A percentile compares a stretch with the other conserved stretches of the same genome.
These are phyloP conservation scores for Chloropsis hardwickii DNA, from an alignment of 2,113 vertebrate species.

Conservation along the genomic window DNA sequence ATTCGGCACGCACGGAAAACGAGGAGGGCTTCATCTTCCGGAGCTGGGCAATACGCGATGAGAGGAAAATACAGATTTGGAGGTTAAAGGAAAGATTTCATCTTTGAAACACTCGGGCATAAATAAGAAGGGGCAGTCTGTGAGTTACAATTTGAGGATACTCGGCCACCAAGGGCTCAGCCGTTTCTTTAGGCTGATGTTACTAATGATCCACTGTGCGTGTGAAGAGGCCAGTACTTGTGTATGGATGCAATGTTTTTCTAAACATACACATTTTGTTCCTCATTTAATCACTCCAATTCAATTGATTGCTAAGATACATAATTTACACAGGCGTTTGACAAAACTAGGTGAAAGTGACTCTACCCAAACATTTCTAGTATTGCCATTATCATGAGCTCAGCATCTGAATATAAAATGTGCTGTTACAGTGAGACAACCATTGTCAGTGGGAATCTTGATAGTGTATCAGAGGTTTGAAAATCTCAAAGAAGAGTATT, in stretches of 20 bases:
- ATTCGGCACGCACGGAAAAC: fast-evolving
- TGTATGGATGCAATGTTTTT: not conserved
- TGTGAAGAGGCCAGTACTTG: too few relatives aligned
- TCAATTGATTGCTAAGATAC: not conserved
- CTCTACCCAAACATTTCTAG: not conserved
- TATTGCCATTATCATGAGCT: not conserved
- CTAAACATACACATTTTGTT: not conserved
- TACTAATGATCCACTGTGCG: fast-evolving
- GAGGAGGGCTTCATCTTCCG: not conserved
- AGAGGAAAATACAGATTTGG: not conserved
- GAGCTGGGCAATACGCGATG: fast-evolving
- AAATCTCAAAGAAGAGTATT: not conserved
- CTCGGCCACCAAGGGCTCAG: not conserved
- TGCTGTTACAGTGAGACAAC: not conserved
- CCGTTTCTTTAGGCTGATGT: not conserved
- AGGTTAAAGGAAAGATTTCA: not conserved
- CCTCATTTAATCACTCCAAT: not conserved
- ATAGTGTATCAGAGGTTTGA: not conserved
- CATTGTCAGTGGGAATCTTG: not conserved
- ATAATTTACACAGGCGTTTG: not conserved
- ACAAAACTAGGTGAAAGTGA: not conserved
- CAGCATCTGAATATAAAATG: not conserved
- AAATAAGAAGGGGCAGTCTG: not conserved
- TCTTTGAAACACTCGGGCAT: not conserved
- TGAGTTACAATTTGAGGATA: not conserved